phyloP scores from a whole-genome alignment of 35 echinoderm and acorn worm genomes.

The Heliocidaris erythrogramma region DNA sequence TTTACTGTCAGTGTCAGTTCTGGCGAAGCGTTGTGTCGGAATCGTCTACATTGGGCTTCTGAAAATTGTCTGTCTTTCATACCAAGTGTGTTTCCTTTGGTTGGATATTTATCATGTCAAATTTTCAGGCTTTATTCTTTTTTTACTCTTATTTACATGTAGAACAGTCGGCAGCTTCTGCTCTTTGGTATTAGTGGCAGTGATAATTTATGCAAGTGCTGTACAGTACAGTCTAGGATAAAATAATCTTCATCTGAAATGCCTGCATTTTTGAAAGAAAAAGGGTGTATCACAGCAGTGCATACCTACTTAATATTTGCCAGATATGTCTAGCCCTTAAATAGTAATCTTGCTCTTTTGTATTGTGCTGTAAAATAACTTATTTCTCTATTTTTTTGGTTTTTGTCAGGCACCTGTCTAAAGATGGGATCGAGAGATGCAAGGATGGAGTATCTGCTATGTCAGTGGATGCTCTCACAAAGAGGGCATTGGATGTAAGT shows the following conservation, averaged over 20 bases:
- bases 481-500: conserved; percentile 78
- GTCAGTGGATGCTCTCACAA: conserved; percentile 66
- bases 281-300: background rate
- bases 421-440: conserved; percentile 74
- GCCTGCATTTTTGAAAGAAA: background rate
- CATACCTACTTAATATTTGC: background rate
- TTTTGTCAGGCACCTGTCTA: conserved; percentile 69
- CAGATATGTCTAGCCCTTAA: no score
- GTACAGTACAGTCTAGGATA: background rate
- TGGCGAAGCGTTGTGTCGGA: no score
- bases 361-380: background rate
- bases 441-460: conserved; percentile 69
- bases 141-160: no score
- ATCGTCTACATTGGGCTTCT: no score
- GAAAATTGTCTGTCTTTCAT: no score
- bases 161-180: no score
- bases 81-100: no score
- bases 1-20: no score
- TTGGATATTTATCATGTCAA: no score
- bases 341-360: background rate
- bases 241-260: background rate
- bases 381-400: background rate
- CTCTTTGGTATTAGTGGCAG: no score
- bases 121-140: no score
- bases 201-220: no score